Evolutionary conservation across 2,113 vertebrate genomes (phyloP).

Genomic region (Geococcyx californianus): DNA sequence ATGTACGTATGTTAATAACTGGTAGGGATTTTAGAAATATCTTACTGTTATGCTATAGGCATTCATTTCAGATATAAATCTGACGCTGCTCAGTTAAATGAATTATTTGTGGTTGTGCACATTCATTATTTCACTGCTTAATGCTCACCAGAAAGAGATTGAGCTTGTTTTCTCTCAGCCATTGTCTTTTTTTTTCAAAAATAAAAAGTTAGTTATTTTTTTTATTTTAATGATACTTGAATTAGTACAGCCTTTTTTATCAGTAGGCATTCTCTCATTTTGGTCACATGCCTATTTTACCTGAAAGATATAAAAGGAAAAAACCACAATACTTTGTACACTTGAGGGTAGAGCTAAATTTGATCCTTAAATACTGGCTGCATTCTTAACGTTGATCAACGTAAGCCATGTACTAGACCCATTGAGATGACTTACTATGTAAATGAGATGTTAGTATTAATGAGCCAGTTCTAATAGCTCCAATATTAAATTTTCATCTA

Average conservation of each 20-base stretch:
- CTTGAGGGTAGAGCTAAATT: not conserved
- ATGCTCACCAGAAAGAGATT: not conserved
- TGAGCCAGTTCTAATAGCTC: conserved; percentile 27
- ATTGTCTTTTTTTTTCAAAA: not conserved
- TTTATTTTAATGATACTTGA: not conserved
- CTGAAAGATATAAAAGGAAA: not conserved
- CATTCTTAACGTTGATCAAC: not conserved
- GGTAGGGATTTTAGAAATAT: not conserved
- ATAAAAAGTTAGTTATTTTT: not conserved
- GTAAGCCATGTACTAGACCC: not conserved
- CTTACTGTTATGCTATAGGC: not conserved
- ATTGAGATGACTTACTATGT: not conserved
- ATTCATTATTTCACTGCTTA: not conserved
- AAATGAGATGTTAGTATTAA: conserved; percentile 51
- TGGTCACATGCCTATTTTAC: not conserved
- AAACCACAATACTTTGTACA: not conserved
- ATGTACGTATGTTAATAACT: not conserved
- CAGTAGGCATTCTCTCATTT: not conserved
- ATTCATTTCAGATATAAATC: not conserved
- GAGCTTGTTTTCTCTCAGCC: not conserved
- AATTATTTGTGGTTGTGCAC: not conserved
- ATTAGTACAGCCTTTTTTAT: not conserved
- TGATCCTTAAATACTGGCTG: not conserved
- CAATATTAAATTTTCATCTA: conserved; percentile 41
- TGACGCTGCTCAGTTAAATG: not conserved